phyloP scores from a whole-genome alignment of 1,140 invertebrate genomes.

The Microplitis demolitor region DNA sequence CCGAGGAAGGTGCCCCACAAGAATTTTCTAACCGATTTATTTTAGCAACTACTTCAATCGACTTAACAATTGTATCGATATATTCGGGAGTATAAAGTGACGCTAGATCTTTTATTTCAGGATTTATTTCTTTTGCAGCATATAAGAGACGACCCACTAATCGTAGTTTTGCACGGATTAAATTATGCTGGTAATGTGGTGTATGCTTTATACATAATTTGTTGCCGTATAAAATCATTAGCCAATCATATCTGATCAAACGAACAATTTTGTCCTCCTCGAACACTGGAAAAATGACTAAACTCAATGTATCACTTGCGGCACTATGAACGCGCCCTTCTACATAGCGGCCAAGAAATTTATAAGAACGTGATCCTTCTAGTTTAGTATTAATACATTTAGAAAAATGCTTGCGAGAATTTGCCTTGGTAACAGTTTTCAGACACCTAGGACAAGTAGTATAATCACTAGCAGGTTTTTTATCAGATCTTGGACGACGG shows the following conservation, averaged over 20 bases:
- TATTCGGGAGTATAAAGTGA: constrained; percentile 25
- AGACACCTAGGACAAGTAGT: neutral
- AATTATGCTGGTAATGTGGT: neutral
- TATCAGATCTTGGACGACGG: neutral
- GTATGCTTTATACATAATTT: constrained; percentile 27
- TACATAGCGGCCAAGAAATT: neutral
- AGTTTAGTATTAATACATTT: neutral
- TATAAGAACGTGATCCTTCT: neutral
- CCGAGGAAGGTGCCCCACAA: constrained; percentile 19
- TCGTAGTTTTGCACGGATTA: constrained; percentile 26
- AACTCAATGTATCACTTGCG: constrained; percentile 4
- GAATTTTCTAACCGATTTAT: constrained; percentile 8
- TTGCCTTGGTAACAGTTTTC: no score
- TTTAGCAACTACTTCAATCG: constrained; percentile 13
- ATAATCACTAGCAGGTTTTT: neutral
- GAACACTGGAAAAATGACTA: constrained; percentile 19
- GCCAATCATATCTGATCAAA: constrained; percentile 29
- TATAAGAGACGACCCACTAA: constrained; percentile 21
- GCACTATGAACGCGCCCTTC: constrained; percentile 10
- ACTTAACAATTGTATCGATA: constrained; percentile 9
- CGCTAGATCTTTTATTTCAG: constrained; percentile 19
- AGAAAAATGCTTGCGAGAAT: no score
- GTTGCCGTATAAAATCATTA: constrained; percentile 24
- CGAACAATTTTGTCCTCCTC: constrained; percentile 16
- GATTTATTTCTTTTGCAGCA: constrained; percentile 46